phyloP scores from a whole-genome alignment of 2,113 vertebrate genomes.

The Python bivittatus region DNA sequence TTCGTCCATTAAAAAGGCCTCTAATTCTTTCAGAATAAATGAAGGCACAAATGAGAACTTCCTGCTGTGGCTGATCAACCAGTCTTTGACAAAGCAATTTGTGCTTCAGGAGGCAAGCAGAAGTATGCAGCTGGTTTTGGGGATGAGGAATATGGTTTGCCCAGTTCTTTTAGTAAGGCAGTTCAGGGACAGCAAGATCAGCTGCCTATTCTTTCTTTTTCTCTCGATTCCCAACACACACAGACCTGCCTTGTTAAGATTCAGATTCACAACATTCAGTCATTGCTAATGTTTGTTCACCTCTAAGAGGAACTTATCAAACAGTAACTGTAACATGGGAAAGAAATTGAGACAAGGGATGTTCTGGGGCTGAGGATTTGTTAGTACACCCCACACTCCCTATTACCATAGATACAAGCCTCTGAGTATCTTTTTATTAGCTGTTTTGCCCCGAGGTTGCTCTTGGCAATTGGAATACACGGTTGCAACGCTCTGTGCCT shows the following conservation, averaged over 20 bases:
- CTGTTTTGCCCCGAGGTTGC: conserved; percentile 3
- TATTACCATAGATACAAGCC: conserved; percentile 43
- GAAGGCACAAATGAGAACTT: neutral
- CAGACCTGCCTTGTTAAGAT: conserved; percentile 46
- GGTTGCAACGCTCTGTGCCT: neutral
- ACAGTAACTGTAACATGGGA: conserved; percentile 50
- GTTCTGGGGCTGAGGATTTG: conserved; percentile 29
- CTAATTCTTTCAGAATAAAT: neutral
- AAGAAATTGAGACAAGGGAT: conserved; percentile 50
- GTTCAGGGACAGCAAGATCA: neutral
- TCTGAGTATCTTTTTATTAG: conserved; percentile 28
- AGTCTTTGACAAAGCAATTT: conserved; percentile 3
- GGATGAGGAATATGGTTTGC: conserved; percentile 21
- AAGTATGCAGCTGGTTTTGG: neutral
- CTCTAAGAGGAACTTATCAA: conserved; percentile 51
- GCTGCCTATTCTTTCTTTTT: neutral
- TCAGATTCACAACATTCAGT: conserved; percentile 59
- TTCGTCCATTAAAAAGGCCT: neutral
- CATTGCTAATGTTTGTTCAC: conserved; percentile 47
- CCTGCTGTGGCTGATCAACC: neutral
- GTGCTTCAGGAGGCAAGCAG: conserved; percentile 13
- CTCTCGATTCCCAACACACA: conserved; percentile 21
- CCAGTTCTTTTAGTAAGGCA: conserved; percentile 33
- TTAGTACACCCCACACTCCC: neutral
- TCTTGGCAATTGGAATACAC: neutral